Base-by-base conservation (phyloP, 30 jellyfish, hydroid and myxozoan genomes). In the Aurelia sp. region DNA sequence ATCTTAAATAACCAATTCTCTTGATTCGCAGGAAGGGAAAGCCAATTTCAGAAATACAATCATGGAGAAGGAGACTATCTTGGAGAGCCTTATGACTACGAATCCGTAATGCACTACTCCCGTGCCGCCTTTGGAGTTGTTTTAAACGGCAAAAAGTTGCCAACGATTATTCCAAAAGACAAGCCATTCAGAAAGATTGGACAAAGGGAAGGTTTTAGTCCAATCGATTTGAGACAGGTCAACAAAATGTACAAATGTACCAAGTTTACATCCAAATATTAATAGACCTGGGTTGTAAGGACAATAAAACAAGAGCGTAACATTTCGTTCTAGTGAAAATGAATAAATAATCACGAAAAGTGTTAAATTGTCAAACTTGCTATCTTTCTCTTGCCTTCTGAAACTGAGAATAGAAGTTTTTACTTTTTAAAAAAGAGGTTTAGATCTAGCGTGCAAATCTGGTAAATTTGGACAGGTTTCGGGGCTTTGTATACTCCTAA, bases 81-180 rank as follows among this genome's bases (percentile, higher is more conserved):
- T 51, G 81, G 82, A 8, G 94, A 85, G 31, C 88, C 94, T 47
- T 85, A 85, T 63, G 94, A 85, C 63, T 74, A 70, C 51, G 94
- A 85, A 44, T 70, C 87, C 6, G 84, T 85, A 48, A 73, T 85
- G 87, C 94, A 85, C 52, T 85, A 85, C 70, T 89, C 86, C 66
- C 74, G 88, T 11, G 70, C 59, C 66, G 94, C 73, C 30, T 85
- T 85, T 47, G 85, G 82, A 0, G 62, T 40, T 2, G 15, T 4
- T 27, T 55, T 35, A 41, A 21, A 33, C 58, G 89, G 90, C 0
- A 16, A 15, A 48, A 30, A 65, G 13, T 18, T 73, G 81, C 47
- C 84, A 13, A 85, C 94, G 4, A 22, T 85, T n/a, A 60, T 62
- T 57, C 84, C 88, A 17, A 85, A 70, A 30, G 81, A 74, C 71